Evolutionary conservation across 2,888 invertebrate genomes (phyloP).

Genomic region (Aethes cnicana): DNA sequence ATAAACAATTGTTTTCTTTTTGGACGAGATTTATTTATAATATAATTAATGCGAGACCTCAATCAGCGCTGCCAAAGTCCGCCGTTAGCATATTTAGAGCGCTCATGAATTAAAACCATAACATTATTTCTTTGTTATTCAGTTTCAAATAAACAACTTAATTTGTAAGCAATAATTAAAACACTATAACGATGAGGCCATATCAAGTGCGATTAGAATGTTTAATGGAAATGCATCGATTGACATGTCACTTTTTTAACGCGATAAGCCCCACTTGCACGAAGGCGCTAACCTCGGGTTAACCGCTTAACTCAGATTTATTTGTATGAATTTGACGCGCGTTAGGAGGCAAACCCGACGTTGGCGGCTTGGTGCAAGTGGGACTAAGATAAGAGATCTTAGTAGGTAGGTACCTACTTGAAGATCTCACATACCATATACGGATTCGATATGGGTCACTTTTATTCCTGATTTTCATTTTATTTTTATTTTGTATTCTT

Average conservation of each 20-base stretch:
- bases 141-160: slow-evolving; percentile 61
- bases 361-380: no score
- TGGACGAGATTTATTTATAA: slow-evolving; percentile 58
- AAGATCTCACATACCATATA: no score
- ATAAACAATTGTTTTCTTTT: slow-evolving; percentile 73
- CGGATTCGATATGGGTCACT: no score
- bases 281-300: no score
- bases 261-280: no score
- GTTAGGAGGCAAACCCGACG: no score
- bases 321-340: no score
- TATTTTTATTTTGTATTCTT: no score
- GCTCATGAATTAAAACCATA: slow-evolving; percentile 73
- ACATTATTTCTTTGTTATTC: slow-evolving; percentile 53
- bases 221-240: slow-evolving; percentile 18
- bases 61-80: slow-evolving; percentile 63
- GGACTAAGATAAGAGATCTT: no score
- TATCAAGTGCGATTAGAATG: slow-evolving; percentile 30
- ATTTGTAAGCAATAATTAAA: slow-evolving; percentile 72
- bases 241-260: slow-evolving; percentile 21
- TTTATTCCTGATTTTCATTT: no score
- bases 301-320: no score
- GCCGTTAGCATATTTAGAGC: slow-evolving; percentile 58
- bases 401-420: no score
- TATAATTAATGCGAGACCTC: slow-evolving; percentile 70
- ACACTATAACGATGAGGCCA: slow-evolving; percentile 43